A percentile compares a stretch with the other conserved stretches of the same genome.
These are phyloP conservation scores for Okapia johnstoni DNA, from an alignment of 2,113 vertebrate species.

Conservation along the genomic window DNA sequence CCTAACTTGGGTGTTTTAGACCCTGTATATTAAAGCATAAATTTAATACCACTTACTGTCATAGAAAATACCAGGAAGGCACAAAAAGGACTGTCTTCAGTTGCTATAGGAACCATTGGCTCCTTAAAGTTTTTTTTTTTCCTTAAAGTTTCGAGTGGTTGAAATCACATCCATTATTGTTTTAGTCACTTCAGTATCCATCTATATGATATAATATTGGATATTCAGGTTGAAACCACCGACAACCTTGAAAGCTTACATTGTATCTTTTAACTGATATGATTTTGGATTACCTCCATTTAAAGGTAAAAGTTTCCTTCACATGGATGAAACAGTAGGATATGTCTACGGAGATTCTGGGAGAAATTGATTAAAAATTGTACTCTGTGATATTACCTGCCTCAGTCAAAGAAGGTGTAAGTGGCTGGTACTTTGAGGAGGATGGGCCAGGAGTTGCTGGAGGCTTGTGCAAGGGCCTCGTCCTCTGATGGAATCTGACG, in stretches of 20 bases:
- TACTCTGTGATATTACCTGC: background rate
- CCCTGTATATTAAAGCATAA: constrained; percentile 63
- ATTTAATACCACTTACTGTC: constrained; percentile 65
- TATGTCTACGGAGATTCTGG: background rate
- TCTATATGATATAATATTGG: background rate
- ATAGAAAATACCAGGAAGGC: constrained; percentile 43
- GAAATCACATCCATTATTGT: constrained; percentile 59
- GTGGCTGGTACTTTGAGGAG: background rate
- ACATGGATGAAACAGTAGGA: background rate
- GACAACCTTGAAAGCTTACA: background rate
- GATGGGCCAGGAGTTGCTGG: fast-evolving
- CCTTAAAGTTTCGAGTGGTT: constrained; percentile 48
- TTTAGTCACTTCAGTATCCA: constrained; percentile 25
- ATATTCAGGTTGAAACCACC: background rate
- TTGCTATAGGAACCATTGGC: constrained; percentile 67
- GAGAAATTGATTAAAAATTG: background rate
- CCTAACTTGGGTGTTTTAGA: constrained; percentile 54
- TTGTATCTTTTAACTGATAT: background rate
- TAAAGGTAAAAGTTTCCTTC: constrained; percentile 21
- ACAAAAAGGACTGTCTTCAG: constrained; percentile 29
- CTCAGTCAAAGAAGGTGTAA: background rate
- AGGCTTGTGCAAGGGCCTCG: background rate
- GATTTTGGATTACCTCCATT: background rate
- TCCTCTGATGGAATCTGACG: background rate
- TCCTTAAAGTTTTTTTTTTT: constrained; percentile 38